These are phyloP conservation scores for Ictalurus furcatus DNA, from an alignment of 2,113 vertebrate genomes.

Conservation along the genomic window DNA sequence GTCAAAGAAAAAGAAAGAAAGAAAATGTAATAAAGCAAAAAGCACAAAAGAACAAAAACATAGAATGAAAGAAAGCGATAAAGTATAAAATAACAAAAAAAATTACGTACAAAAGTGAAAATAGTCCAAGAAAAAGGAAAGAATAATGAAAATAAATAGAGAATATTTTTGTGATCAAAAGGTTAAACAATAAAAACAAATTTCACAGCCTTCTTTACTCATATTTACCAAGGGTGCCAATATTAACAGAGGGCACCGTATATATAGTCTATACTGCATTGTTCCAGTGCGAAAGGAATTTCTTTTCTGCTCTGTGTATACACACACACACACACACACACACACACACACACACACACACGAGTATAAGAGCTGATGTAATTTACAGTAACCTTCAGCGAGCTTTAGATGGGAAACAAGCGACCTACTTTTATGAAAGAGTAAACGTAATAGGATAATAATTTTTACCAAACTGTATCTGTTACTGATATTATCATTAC, in stretches of 20 bases:
- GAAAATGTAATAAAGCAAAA: neutral
- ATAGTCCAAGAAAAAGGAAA: too few species aligned
- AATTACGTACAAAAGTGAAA: too few species aligned
- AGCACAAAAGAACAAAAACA: neutral
- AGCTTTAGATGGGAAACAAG: constrained; percentile 23
- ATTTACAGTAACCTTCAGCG: constrained; percentile 60
- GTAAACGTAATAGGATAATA: constrained; percentile 18
- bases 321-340: neutral
- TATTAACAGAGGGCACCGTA: too few species aligned
- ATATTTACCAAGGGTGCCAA: too few species aligned
- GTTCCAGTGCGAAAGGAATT: neutral
- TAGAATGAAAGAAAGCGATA: neutral
- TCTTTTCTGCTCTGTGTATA: neutral
- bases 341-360: neutral
- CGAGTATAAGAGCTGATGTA: constrained; percentile 60
- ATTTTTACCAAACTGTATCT: neutral
- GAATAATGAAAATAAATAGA: too few species aligned
- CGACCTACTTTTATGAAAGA: constrained; percentile 27
- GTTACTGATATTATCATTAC: constrained; percentile 16
- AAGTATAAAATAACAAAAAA: neutral
- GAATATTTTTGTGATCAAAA: too few species aligned
- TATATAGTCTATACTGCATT: too few species aligned
- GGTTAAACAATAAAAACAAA: too few species aligned
- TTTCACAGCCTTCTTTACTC: too few species aligned
- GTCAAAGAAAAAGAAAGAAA: neutral